These are phyloP conservation scores for Coryphaenoides rupestris DNA, from an alignment of 2,113 vertebrate genomes.

Conservation along the genomic window DNA sequence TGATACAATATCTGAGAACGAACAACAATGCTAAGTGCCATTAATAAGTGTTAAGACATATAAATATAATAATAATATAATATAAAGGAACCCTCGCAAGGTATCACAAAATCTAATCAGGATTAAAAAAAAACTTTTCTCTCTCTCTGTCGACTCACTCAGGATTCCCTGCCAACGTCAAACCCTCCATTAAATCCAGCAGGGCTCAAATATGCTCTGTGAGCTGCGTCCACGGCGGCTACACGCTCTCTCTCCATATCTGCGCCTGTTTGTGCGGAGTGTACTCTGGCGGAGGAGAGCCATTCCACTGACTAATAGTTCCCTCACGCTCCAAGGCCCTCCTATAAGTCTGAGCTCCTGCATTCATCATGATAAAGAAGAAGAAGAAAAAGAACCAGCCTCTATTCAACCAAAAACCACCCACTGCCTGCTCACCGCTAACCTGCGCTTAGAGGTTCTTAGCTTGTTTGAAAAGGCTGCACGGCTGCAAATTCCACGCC, in stretches of 20 bases:
- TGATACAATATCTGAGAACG: no score
- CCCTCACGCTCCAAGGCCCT: slow-evolving; percentile 8
- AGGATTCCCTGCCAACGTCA: slow-evolving; percentile 16
- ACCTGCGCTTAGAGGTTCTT: background rate
- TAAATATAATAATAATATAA: no score
- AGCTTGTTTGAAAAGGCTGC: slow-evolving; percentile 23
- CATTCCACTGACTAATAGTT: slow-evolving; percentile 18
- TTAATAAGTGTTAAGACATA: no score
- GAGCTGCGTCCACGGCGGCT: background rate
- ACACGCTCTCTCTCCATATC: slow-evolving; percentile 16
- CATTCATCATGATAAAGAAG: slow-evolving; percentile 16
- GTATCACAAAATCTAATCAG: slow-evolving; percentile 18
- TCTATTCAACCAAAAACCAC: slow-evolving; percentile 7
- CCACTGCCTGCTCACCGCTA: background rate
- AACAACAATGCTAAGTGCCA: no score
- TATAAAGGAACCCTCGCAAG: background rate
- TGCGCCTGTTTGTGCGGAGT: slow-evolving; percentile 3
- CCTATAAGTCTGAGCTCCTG: slow-evolving; percentile 9
- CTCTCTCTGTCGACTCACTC: slow-evolving; percentile 20
- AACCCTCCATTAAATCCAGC: background rate
- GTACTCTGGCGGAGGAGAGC: background rate
- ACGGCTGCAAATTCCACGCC: slow-evolving; percentile 20
- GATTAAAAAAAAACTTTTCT: background rate
- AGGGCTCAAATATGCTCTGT: background rate
- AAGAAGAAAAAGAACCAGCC: background rate